Base-by-base conservation (phyloP, 64 coral and sea anemone species). In the Pocillopora verrucosa region DNA sequence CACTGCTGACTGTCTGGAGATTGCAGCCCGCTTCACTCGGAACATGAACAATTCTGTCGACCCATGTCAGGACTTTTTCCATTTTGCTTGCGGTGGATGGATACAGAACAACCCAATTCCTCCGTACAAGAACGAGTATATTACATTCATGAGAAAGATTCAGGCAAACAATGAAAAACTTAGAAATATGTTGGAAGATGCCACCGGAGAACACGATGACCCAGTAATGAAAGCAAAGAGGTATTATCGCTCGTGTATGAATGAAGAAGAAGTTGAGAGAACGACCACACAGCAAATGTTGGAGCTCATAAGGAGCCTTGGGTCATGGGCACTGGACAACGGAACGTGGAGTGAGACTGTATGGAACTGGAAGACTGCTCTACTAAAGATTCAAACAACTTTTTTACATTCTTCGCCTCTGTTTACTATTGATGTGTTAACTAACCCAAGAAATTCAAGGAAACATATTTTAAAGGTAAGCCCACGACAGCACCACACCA, bases 221-320 rank as follows among this genome's bases (percentile, higher is more conserved):
- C 86, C 91, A 16, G 56, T 93, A n/a, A 41, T 59, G 37, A 93
- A 93, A 25, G 83, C 95, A 11, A 82, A 76, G 16, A 60, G 79
- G 15, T 94, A 91, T 74, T 98, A 94, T 60, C 88, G 77, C 45
- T 91, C 95, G 24, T 98, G 95, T 38, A 98, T 98, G 95, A 76
- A 98, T 67, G 92, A 92, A 70, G 62, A 87, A 25, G 86, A 92
- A 89, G 95, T 91, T 2, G 95, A 98, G 16, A 80, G 86, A 30
- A 92, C 95, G 0, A 87, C 95, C 5, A 94, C 74, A 65, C 22
- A 86, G 9, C 89, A 98, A 64, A 73, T 98, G 12, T 19, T 80
- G n/a, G 72, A 92, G 20, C 56, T 98, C 0, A 94, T 98, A 20
- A 19, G 5, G 16, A 58, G 79, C 25, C 65, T 98, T 25, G 92